Base-by-base conservation (phyloP, 2,888 invertebrate genomes). In the Ormyrus thymus region DNA sequence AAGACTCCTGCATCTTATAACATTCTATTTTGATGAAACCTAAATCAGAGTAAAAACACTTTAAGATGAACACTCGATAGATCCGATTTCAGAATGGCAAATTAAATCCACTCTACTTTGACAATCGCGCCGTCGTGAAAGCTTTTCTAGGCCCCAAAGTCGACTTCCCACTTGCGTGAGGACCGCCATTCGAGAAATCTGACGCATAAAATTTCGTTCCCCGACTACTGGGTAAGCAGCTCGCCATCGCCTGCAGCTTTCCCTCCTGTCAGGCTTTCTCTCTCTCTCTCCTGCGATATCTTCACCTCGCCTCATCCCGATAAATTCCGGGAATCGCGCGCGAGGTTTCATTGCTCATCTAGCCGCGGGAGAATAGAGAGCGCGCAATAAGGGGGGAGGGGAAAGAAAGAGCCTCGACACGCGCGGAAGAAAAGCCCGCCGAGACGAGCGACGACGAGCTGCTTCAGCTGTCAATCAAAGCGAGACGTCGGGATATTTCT, bases 401-500 rank as follows among this genome's bases (percentile, higher is more conserved):
- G 29, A 15, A 62, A 45, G 4, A 62, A 45, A 29, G 29, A 29
- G 29, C 29, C 43, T 45, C 46, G 62, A 56, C 46, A 46, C 48
- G 46, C 29, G 29, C 13, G 73, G 79, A 70, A 64, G 66, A 79
- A 79, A 80, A 51, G 73, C 73, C 61, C 13, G 29, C 7, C 5
- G 62, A 66, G 78, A 29, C 29, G 29, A 29, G 29, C 29, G 29
- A 4, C 29, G 29, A 29, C 80, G 77, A 81, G 81, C 76, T 80
- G 76, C 82, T 82, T 79, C 83, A 83, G 82, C 84, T 84, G 84
- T 84, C 84, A 84, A 83, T 84, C 84, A 83, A 79, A 81, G 58
- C 50, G 59, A 66, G 66, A 71, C 59, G 62, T 55, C 55, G 53
- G 48, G 71, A 69, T 55, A 68, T 71, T 45, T 65, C 65, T 65